A percentile compares a stretch with the other conserved stretches of the same genome.
phyloP scores from a whole-genome alignment of 2,113 vertebrate genomes.

The Macquaria ambigua region DNA sequence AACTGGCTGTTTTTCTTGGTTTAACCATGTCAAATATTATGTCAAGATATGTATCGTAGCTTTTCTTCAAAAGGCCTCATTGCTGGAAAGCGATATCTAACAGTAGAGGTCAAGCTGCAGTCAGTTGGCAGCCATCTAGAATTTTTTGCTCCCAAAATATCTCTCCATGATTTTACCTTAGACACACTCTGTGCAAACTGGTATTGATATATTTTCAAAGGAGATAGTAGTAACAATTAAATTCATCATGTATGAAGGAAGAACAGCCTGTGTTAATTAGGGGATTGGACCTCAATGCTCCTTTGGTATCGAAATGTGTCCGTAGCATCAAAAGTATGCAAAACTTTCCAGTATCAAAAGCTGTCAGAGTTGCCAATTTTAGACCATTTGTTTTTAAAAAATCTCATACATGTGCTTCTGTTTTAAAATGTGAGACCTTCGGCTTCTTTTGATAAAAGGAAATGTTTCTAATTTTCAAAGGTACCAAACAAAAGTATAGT shows the following conservation, averaged over 20 bases:
- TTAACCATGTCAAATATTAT: slow-evolving; percentile 1
- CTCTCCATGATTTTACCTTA: neutral
- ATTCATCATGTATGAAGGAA: neutral
- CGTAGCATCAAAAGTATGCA: neutral
- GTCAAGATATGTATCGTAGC: neutral
- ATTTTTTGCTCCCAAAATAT: neutral
- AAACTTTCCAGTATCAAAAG: neutral
- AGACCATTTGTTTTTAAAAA: neutral
- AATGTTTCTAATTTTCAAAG: neutral
- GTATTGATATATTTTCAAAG: neutral
- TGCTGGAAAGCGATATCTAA: neutral
- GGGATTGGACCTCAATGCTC: neutral
- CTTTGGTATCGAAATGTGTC: neutral
- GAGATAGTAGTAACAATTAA: neutral
- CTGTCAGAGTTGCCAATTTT: neutral
- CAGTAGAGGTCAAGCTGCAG: neutral
- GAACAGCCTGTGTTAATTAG: neutral
- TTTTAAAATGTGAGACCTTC: neutral
- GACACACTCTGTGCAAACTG: neutral
- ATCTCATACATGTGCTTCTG: too few species aligned
- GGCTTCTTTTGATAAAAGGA: neutral
- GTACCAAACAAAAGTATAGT: neutral
- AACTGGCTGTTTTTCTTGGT: slow-evolving; percentile 12
- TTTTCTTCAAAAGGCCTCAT: neutral
- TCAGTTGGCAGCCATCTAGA: neutral